Evolutionary conservation across 2,797 vertebrate species (phyloP), one percentile per base, ranked within the genome.

Genomic region (Cynopterus sphinx): DNA sequence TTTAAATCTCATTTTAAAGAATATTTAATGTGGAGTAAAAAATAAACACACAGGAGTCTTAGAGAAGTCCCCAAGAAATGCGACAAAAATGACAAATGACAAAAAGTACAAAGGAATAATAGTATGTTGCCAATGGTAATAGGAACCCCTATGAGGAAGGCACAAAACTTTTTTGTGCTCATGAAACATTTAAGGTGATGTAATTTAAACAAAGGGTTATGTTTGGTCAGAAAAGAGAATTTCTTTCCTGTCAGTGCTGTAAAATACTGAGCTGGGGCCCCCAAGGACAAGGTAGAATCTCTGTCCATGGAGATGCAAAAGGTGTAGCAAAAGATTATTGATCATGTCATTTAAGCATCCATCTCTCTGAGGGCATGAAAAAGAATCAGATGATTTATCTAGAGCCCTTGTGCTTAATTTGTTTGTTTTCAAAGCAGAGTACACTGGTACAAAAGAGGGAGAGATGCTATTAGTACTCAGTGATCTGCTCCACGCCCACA

Each of bases 171-270:
- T 33, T 87, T 77, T 90, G 49, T 49, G 39, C 17, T 86, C 36
- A 36, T 26, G 74, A 3, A 87, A 41, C 26, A 26, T n/a, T 91
- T 28, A 68, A 73, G 43, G 41, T 5, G 15, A 82, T 55, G 89
- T 78, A 83, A 88, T 65, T 57, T 93, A 93, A 87, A 88, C 21
- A 63, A 49, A 87, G 57, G 13, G 10, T 82, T 89, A 24, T 22
- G 11, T 49, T 75, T 71, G 31, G 26, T 31, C n/a, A 96, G 83
- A 89, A 91, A 90, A 41, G 17, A 95, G 73, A 74, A 94, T 90
- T 90, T 87, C 61, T 90, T 92, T 82, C 19, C 33, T 74, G 49
- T 81, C 55, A 36, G 8, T 87, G 55, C 41, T 79, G 6, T 90
- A 31, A 93, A 93, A 81, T 26, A 43, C 31, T 68, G n/a, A 39